Evolutionary conservation across 1,140 invertebrate species (phyloP).

Genomic region (Steinernema khuongi): DNA sequence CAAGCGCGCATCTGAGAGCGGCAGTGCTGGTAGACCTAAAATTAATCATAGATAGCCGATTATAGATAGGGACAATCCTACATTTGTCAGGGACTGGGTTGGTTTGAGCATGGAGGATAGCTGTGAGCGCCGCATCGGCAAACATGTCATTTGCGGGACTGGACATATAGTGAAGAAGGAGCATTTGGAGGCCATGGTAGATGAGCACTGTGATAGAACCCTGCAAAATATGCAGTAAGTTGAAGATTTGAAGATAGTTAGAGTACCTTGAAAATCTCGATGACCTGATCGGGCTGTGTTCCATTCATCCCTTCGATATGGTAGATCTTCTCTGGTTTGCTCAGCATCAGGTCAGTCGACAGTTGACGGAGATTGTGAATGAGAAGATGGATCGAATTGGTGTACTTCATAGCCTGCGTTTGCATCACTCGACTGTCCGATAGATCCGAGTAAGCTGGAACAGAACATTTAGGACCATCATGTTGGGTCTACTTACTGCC

Average conservation of each 20-base stretch:
- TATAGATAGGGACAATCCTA: conserved; percentile 19
- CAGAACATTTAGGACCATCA: background rate
- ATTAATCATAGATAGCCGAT: background rate
- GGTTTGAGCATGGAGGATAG: conserved; percentile 50
- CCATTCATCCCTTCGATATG: background rate
- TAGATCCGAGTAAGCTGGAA: background rate
- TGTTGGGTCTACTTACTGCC: conserved; percentile 34
- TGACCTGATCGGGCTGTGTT: background rate
- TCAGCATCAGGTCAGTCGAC: background rate
- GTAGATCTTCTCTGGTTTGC: background rate
- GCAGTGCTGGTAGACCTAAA: conserved; percentile 45
- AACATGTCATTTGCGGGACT: conserved; percentile 95
- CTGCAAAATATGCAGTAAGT: too few species aligned
- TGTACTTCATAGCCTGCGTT: background rate
- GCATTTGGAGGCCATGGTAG: conserved; percentile 27
- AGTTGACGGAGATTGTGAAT: background rate
- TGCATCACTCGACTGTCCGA: background rate
- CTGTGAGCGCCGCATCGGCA: conserved; percentile 84
- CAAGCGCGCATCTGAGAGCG: too few species aligned
- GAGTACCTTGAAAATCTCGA: too few species aligned
- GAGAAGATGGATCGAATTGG: background rate
- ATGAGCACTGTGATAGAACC: conserved; percentile 27
- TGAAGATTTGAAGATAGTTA: too few species aligned
- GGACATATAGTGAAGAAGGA: conserved; percentile 73
- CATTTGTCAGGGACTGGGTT: conserved; percentile 53